A percentile compares a stretch with the other conserved stretches of the same genome.
Conservation (phyloP, 2,113 vertebrate genomes). For the Peromyscus polionotus region DNA sequence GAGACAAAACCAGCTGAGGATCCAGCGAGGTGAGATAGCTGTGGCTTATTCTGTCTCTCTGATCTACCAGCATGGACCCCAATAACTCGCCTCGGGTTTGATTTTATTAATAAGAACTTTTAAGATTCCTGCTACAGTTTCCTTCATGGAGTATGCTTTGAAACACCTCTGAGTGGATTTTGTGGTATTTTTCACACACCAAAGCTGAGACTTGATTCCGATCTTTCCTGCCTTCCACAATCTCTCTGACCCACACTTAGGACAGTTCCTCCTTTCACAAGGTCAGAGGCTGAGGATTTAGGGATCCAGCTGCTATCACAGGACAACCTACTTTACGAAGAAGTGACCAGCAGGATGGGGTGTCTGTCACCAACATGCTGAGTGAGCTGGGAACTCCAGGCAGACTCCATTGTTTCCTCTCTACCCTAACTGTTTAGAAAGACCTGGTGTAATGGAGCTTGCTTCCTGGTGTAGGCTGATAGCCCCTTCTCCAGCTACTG, state of each 20-base stretch:
- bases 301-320: background rate
- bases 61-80: too few relatives aligned
- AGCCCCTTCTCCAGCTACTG: background rate
- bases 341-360: background rate
- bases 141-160: background rate
- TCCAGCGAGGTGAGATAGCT: too few relatives aligned
- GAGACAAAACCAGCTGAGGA: too few relatives aligned
- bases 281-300: background rate
- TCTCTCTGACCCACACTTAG: background rate
- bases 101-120: too few relatives aligned
- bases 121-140: too few relatives aligned
- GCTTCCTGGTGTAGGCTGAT: background rate
- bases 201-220: background rate
- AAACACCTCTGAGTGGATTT: background rate
- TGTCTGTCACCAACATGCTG: background rate
- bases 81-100: too few relatives aligned
- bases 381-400: background rate
- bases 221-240: background rate
- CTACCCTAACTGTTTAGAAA: background rate
- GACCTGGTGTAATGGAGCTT: fast-evolving
- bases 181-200: background rate
- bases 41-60: too few relatives aligned
- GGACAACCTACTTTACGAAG: background rate
- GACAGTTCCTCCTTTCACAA: background rate
- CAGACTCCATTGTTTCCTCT: background rate